Conservation (phyloP, 2,888 invertebrate species). For the Sphaerophoria rueppellii region DNA sequence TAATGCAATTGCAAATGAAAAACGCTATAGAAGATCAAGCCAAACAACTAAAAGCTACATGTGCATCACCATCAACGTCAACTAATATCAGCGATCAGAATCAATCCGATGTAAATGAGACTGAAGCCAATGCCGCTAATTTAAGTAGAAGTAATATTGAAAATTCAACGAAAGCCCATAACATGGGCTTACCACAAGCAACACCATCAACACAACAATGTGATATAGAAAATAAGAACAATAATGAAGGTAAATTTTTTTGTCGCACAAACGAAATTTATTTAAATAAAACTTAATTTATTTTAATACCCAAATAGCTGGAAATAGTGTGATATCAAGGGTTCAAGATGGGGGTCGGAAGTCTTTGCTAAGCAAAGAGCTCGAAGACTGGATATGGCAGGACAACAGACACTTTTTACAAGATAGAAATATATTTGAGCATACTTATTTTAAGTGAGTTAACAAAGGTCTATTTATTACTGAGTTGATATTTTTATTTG, state of each 20-base stretch:
- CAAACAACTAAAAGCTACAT: not conserved
- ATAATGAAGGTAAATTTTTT: slow-evolving; percentile 56
- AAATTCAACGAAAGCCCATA: slow-evolving; percentile 78
- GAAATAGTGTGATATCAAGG: slow-evolving; percentile 62
- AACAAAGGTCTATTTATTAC: not conserved
- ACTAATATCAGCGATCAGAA: slow-evolving; percentile 51
- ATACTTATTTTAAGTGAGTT: slow-evolving; percentile 94
- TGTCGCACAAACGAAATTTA: not conserved
- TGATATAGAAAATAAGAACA: slow-evolving; percentile 79
- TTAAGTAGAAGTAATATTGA: slow-evolving; percentile 70
- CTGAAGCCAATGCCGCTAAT: slow-evolving; percentile 58
- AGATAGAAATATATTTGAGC: slow-evolving; percentile 97
- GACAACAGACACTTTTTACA: slow-evolving; percentile 97
- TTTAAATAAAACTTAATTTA: not conserved
- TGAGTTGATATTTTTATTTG: too few species aligned
- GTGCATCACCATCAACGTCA: slow-evolving; percentile 42
- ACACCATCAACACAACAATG: slow-evolving; percentile 78
- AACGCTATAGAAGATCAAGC: slow-evolving; percentile 33
- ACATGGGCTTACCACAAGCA: slow-evolving; percentile 73
- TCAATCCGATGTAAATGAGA: slow-evolving; percentile 69
- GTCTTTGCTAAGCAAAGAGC: slow-evolving; percentile 84
- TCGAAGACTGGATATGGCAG: slow-evolving; percentile 98
- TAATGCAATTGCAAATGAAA: slow-evolving; percentile 57
- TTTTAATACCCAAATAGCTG: slow-evolving; percentile 2
- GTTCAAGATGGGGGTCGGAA: slow-evolving; percentile 73